Base-by-base conservation (phyloP, 2,113 vertebrate species). In the Dicrurus megarhynchus region DNA sequence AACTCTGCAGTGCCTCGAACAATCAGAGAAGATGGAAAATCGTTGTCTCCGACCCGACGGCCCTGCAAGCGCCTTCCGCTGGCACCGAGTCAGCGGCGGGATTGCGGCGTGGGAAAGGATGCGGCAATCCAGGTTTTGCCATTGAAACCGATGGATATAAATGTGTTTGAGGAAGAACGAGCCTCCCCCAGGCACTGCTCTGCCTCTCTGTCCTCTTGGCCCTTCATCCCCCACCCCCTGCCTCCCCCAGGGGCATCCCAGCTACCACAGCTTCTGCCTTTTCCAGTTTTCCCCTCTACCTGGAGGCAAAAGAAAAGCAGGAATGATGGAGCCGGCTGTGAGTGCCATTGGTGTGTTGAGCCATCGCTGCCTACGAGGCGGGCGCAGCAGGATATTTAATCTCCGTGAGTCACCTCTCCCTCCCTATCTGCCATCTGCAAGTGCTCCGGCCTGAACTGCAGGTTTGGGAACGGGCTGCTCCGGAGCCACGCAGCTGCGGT, bases 381-480 rank as follows among this genome's bases (percentile, higher is more conserved):
- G 84, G 87, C 1, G 30, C 87, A 89, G 39, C 63, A 57, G 84
- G 94, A 75, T 68, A 42, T 92, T 92, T 79, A 20, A 71, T 79
- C 85, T 52, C 55, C 53, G 4, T 88, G 59, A 92, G 53, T 90
- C 91, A 88, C 89, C 91, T 94, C 71, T 18, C 89, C 86, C 93
- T 88, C 83, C 91, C 83, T 88, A 13, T 60, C 89, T 80, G 79
- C 60, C 89, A 76, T 41, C 75, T n/a, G 44, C 61, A 6, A 64
- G 95, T 1, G 55, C 79, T 88, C 86, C 2, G 6, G 93, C 96
- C 47, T 75, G 91, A 88, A 73, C 35, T 19, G 91, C 96, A 85
- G 83, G 53, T 94, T 92, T 86, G 57, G 13, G 8, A 76, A 67
- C 6, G 11, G 74, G 71, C 73, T 20, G 87, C 39, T 12, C 30